Percentiles rank a stretch among this genome's conserved stretches.
These are phyloP conservation scores for Crypturellus tataupa DNA, from an alignment of 2,797 vertebrate genomes.

Conservation along the genomic window DNA sequence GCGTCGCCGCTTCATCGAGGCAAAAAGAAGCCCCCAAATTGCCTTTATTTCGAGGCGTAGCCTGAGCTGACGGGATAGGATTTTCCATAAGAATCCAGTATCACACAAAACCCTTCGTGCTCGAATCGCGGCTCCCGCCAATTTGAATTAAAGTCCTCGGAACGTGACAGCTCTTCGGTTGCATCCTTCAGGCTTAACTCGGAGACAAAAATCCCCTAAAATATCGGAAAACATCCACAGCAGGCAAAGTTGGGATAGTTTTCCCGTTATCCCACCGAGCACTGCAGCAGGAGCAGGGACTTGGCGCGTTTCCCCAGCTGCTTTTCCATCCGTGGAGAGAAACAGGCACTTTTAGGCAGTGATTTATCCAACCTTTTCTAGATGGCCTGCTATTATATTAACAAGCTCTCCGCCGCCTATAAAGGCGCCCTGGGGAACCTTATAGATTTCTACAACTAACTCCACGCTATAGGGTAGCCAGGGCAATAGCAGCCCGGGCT, in stretches of 20 bases:
- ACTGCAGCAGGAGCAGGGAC: too few species aligned
- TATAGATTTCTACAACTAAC: neutral
- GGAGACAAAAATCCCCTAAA: rapidly evolving
- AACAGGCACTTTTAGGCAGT: rapidly evolving
- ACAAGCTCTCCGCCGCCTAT: neutral
- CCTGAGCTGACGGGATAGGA: neutral
- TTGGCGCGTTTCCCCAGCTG: neutral
- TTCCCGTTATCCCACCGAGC: neutral
- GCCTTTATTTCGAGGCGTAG: neutral
- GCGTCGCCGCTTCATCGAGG: neutral
- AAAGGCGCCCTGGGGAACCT: neutral
- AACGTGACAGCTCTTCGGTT: neutral
- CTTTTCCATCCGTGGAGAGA: neutral
- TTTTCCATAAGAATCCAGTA: neutral
- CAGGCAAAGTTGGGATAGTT: neutral
- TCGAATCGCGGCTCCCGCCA: neutral
- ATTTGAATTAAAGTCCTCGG: neutral
- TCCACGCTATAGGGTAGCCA: neutral
- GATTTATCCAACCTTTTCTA: neutral
- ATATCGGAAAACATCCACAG: neutral
- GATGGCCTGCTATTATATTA: neutral
- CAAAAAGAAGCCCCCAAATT: neutral
- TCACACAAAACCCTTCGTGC: neutral
- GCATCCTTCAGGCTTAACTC: neutral
- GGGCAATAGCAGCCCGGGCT: neutral